These are phyloP conservation scores for Eulemur mongoz DNA, from an alignment of 2,797 vertebrate species.

Conservation along the genomic window DNA sequence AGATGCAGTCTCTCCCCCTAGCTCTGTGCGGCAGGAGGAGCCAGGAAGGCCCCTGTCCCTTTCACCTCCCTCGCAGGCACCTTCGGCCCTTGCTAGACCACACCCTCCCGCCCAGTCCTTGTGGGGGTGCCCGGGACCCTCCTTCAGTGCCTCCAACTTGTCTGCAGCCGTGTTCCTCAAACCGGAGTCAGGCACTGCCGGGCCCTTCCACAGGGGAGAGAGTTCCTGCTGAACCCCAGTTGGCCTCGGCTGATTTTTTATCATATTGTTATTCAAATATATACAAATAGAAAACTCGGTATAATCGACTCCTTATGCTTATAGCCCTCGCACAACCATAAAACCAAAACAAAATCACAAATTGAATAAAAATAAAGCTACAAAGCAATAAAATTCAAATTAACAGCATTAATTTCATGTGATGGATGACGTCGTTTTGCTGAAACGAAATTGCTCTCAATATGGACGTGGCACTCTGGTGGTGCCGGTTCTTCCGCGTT, in stretches of 20 bases:
- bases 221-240: background rate
- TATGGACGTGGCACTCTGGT: rapidly evolving
- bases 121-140: background rate
- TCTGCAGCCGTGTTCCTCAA: rapidly evolving
- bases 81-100: rapidly evolving
- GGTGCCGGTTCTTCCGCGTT: rapidly evolving
- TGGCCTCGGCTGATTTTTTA: background rate
- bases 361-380: background rate
- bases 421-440: background rate
- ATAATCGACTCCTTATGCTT: background rate
- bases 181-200: rapidly evolving
- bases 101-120: rapidly evolving
- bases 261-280: slow-evolving; percentile 29
- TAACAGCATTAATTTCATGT: background rate
- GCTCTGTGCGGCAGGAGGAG: background rate
- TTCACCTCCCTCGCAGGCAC: background rate
- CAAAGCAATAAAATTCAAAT: background rate
- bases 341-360: background rate
- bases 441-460: background rate
- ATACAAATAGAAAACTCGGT: background rate
- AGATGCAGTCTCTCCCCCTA: background rate
- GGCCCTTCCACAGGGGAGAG: background rate
- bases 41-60: rapidly evolving
- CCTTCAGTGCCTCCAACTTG: rapidly evolving
- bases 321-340: background rate